These are phyloP conservation scores for Congeria kusceri DNA, from an alignment of 2,888 invertebrate genomes.

Conservation along the genomic window DNA sequence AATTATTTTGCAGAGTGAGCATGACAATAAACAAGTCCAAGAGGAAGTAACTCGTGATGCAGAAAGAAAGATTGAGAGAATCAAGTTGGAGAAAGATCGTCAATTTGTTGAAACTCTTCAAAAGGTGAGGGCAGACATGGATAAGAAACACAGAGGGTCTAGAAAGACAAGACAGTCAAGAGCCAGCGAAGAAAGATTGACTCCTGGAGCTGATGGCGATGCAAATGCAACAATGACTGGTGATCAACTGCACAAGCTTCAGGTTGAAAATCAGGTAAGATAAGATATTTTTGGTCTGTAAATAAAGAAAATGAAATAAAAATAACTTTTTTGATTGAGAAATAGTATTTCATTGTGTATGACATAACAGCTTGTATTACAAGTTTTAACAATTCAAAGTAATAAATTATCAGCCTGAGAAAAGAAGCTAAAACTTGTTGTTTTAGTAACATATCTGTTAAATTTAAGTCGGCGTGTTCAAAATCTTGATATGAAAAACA, in stretches of 20 bases:
- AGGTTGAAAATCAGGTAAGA: slow-evolving; percentile 75
- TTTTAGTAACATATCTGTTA: no score
- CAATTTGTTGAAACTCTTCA: slow-evolving; percentile 79
- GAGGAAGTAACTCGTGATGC: slow-evolving; percentile 70
- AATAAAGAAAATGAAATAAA: no score
- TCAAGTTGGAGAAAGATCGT: slow-evolving; percentile 74
- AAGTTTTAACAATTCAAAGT: no score
- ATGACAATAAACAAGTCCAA: slow-evolving; percentile 65
- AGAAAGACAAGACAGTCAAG: slow-evolving; percentile 15
- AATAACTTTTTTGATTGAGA: no score
- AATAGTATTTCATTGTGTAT: no score
- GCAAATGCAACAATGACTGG: slow-evolving; percentile 13
- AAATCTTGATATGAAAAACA: no score
- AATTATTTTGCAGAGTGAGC: slow-evolving; percentile 65
- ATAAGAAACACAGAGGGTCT: slow-evolving; percentile 39
- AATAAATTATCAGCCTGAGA: no score
- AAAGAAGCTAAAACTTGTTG: no score
- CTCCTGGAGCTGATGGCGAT: slow-evolving; percentile 25
- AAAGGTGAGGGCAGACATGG: slow-evolving; percentile 74
- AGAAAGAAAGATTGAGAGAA: slow-evolving; percentile 68
- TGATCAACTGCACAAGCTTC: slow-evolving; percentile 61
- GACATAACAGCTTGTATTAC: no score
- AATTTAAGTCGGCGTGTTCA: no score
- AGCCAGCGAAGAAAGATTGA: background rate
- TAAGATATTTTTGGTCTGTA: background rate